Evolutionary conservation across 2,888 invertebrate genomes (phyloP), one percentile per base, ranked within the genome.

Genomic region (Caenorhabditis zanzibari): DNA sequence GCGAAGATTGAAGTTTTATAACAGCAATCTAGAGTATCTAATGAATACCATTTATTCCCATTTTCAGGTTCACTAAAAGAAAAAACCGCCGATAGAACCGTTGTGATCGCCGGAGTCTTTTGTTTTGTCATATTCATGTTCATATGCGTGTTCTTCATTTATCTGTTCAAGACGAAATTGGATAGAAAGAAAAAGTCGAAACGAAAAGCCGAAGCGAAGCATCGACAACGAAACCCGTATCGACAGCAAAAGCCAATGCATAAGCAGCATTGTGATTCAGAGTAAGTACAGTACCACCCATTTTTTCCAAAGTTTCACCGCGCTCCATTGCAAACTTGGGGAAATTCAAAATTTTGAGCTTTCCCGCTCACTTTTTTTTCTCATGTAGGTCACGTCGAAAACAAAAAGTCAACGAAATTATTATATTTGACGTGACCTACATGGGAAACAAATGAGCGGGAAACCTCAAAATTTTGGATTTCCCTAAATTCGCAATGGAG

Each of bases 81-180:
- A 63, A 84, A 79, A 32, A 88, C 86, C 10, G 86, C 90, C 9
- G 90, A 91, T 80, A 79, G 83, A 47, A 91, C 91, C 9, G 85
- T 91, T 3, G 85, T 90, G 12, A 79, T 90, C 9, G 91, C 91
- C 7, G 88, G 89, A 28, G 82, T 88, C 16, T 87, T 91, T 74
- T 90, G 90, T 52, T 91, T 90, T 10, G 76, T 79, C 61, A 91
- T 91, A 59, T 92, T 91, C 69, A 24, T 88, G 24, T 89, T 91
- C 86, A 91, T 92, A 24, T 82, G 88, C 44, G 81, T 72, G 19
- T 88, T 92, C 69, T 91, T 92, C 83, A 88, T 89, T 54, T 88
- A 88, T 56, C 75, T 92, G 9, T 91, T 92, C 88, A 90, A 92
- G 77, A 88, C 86, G 71, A 91, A 91, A 63, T 77, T 92, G 49